A percentile compares a stretch with the other conserved stretches of the same genome.
phyloP scores from a whole-genome alignment of 2,888 invertebrate genomes.

The Noctua comes region DNA sequence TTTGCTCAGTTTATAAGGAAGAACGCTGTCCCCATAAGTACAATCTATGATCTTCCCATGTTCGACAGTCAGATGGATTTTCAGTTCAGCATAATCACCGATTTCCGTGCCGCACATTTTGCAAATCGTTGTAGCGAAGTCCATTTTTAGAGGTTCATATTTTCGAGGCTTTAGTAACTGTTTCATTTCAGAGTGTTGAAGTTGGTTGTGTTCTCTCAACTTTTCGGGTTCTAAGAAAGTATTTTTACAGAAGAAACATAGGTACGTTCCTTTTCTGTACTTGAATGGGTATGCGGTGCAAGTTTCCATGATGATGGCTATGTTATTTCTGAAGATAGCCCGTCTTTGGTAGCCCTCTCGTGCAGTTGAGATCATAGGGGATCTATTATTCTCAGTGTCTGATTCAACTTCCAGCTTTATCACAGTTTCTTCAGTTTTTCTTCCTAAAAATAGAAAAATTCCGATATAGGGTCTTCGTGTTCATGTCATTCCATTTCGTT shows the following conservation, averaged over 20 bases:
- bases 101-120: conserved; percentile 79
- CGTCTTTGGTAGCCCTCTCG: conserved; percentile 78
- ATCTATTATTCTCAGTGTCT: conserved; percentile 69
- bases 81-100: conserved; percentile 78
- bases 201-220: conserved; percentile 81
- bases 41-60: conserved; percentile 81
- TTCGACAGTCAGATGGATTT: conserved; percentile 77
- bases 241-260: conserved; percentile 85
- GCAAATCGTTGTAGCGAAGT: conserved; percentile 80
- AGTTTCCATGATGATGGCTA: conserved; percentile 80
- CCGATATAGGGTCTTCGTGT: conserved; percentile 80
- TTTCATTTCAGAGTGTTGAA: conserved; percentile 76
- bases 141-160: conserved; percentile 87
- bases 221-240: conserved; percentile 85
- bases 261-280: conserved; percentile 84
- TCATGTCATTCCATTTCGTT: conserved; percentile 55
- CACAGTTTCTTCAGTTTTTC: conserved; percentile 79
- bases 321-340: conserved; percentile 83
- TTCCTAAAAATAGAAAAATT: conserved; percentile 90
- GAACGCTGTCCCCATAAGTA: conserved; percentile 82
- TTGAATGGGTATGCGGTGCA: conserved; percentile 87
- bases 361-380: conserved; percentile 46
- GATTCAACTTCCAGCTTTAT: conserved; percentile 79
- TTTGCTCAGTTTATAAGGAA: conserved; percentile 85
- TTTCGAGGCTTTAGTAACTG: conserved; percentile 80